Evolutionary conservation across 1,140 invertebrate species (phyloP).

Genomic region (Dreissena rostriformis): DNA sequence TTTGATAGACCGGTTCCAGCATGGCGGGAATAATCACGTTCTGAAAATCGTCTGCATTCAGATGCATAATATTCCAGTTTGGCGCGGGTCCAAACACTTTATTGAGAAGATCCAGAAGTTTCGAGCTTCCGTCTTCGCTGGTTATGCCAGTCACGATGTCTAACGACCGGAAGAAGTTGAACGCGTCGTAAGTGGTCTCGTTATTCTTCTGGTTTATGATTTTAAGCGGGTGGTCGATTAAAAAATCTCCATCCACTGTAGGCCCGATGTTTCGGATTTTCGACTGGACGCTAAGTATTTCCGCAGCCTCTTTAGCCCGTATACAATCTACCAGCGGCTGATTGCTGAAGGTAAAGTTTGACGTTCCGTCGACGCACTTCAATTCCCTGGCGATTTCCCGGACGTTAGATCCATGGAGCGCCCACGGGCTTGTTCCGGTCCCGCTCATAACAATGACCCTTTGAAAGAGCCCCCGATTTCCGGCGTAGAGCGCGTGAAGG

Average conservation of each 20-base stretch:
- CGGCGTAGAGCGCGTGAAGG: conserved; percentile 43
- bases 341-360: conserved; percentile 20
- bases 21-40: conserved; percentile 20
- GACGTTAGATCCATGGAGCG: conserved; percentile 23
- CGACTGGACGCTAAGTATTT: conserved; percentile 17
- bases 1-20: conserved; percentile 24
- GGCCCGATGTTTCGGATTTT: conserved; percentile 16
- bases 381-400: conserved; percentile 23
- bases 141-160: conserved; percentile 25
- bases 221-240: conserved; percentile 27
- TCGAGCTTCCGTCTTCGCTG: conserved; percentile 16
- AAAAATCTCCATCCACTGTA: conserved; percentile 28
- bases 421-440: conserved; percentile 35
- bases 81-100: background rate
- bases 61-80: background rate
- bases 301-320: background rate
- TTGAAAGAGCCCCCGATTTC: conserved; percentile 41
- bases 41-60: conserved; percentile 26
- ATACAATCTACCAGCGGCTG: conserved; percentile 41
- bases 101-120: background rate
- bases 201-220: background rate
- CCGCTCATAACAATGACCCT: conserved; percentile 46
- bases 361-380: conserved; percentile 1
- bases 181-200: background rate
- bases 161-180: conserved; percentile 42